These are phyloP conservation scores for Acleris holmiana DNA, from an alignment of 2,888 invertebrate species.

Conservation along the genomic window DNA sequence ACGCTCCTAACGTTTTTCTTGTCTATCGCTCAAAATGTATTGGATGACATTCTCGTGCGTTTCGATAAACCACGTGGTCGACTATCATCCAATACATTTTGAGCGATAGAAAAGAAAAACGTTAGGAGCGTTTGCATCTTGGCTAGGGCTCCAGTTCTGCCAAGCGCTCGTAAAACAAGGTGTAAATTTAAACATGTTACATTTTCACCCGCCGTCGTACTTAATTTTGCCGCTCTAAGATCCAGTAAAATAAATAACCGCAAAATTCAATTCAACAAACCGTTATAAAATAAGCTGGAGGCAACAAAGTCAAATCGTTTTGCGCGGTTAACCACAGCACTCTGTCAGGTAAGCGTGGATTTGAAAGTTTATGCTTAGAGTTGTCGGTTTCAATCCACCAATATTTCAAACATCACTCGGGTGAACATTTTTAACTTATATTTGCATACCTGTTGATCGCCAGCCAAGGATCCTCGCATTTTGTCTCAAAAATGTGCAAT, in stretches of 20 bases:
- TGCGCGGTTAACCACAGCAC: slow-evolving; percentile 79
- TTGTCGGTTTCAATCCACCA: slow-evolving; percentile 62
- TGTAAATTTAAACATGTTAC: slow-evolving; percentile 24
- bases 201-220: slow-evolving; percentile 46
- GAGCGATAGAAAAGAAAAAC: too few species aligned
- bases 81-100: too few species aligned
- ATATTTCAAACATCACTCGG: slow-evolving; percentile 61
- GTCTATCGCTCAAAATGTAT: too few species aligned
- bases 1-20: too few species aligned
- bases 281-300: slow-evolving; percentile 81
- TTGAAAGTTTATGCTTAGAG: slow-evolving; percentile 73
- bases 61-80: too few species aligned
- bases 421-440: slow-evolving; percentile 54
- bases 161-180: slow-evolving; percentile 14
- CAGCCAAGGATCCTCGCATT: background rate
- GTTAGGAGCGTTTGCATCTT: too few species aligned
- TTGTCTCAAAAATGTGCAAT: slow-evolving; percentile 9
- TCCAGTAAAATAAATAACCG: slow-evolving; percentile 81
- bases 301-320: slow-evolving; percentile 81
- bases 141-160: too few species aligned
- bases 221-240: slow-evolving; percentile 59
- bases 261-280: slow-evolving; percentile 82
- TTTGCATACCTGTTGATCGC: slow-evolving; percentile 68
- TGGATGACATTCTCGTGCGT: too few species aligned
- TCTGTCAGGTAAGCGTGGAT: slow-evolving; percentile 76